Conservation (phyloP, 2,797 vertebrate genomes). For the Arnoldichthys spilopterus region DNA sequence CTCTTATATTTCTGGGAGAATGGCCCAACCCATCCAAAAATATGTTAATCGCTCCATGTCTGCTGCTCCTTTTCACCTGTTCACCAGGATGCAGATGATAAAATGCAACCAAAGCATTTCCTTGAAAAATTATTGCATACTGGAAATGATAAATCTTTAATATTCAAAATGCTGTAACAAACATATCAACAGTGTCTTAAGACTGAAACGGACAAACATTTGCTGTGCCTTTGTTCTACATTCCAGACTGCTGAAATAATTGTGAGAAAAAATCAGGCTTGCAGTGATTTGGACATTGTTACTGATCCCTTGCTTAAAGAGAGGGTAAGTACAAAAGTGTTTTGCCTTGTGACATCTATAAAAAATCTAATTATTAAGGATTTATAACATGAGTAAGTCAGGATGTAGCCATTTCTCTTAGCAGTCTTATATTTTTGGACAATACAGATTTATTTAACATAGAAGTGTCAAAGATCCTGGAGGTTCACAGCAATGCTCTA, state of each 20-base stretch:
- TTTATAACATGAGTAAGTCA: too few relatives aligned
- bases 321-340: conserved; percentile 75
- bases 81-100: not conserved
- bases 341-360: not conserved
- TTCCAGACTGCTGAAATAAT: conserved; percentile 86
- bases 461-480: not conserved
- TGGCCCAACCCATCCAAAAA: not conserved
- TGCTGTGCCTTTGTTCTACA: conserved; percentile 14
- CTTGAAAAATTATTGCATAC: not conserved
- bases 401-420: not conserved
- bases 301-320: conserved; percentile 87
- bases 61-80: not conserved
- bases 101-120: not conserved
- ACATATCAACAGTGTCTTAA: not conserved
- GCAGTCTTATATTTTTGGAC: not conserved
- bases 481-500: not conserved
- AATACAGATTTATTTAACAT: too few relatives aligned
- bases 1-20: too few relatives aligned
- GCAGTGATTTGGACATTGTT: conserved; percentile 75
- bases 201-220: not conserved
- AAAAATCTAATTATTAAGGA: too few relatives aligned
- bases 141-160: too few relatives aligned
- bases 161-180: not conserved
- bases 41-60: not conserved
- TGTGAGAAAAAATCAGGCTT: conserved; percentile 81